Evolutionary conservation across 2,888 invertebrate genomes (phyloP).

Genomic region (Sturmia bella): DNA sequence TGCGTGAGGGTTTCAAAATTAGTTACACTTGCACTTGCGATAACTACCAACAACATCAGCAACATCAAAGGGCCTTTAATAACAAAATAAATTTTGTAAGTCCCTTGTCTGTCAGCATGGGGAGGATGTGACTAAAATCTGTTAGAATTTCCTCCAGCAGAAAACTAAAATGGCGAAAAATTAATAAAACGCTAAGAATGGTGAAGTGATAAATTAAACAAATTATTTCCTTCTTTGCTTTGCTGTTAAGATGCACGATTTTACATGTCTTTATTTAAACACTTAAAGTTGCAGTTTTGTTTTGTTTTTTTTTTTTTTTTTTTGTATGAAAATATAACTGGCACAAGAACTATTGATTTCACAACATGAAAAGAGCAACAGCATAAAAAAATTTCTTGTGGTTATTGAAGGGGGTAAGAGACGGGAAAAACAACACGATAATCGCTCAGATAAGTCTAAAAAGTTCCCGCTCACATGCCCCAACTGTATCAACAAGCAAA

Average conservation of each 20-base stretch:
- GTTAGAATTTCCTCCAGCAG: conserved; percentile 76
- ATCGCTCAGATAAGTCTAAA: conserved; percentile 56
- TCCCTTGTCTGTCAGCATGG: conserved; percentile 28
- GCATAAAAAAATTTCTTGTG: conserved; percentile 2
- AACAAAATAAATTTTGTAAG: conserved; percentile 57
- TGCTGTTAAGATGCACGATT: neutral
- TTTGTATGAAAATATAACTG: conserved; percentile 14
- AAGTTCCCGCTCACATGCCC: conserved; percentile 3
- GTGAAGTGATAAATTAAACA: neutral
- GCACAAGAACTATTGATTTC: conserved; percentile 61
- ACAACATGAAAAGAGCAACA: conserved; percentile 41
- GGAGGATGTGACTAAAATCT: conserved; percentile 78
- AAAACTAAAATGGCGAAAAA: conserved; percentile 8
- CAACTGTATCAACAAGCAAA: conserved; percentile 15
- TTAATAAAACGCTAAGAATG: neutral
- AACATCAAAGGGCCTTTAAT: conserved; percentile 62
- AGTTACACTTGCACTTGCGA: conserved; percentile 65
- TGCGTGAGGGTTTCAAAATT: conserved; percentile 57
- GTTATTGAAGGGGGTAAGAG: conserved; percentile 49
- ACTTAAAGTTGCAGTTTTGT: conserved; percentile 60
- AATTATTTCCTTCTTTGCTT: neutral
- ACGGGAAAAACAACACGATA: conserved; percentile 59
- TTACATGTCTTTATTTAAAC: too few species aligned
- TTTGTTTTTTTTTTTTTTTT: conserved; percentile 27
- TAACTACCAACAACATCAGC: conserved; percentile 1